Percentiles rank a stretch among this genome's conserved stretches.
Conservation (phyloP, 2,888 invertebrate genomes). For the Entomobrya multifasciata region DNA sequence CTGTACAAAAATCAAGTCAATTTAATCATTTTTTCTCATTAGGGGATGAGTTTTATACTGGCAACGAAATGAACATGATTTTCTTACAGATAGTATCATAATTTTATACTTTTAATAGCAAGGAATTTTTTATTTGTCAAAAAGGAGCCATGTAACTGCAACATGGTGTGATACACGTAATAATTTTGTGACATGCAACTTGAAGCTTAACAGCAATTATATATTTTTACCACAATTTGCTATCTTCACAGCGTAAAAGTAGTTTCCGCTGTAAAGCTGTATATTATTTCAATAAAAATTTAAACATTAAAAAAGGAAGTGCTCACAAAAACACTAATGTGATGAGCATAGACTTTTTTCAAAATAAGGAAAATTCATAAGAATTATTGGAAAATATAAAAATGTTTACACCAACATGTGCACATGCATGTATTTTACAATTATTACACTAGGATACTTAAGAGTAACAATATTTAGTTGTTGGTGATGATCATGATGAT, state of each 20-base stretch:
- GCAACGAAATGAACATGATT: too few relatives aligned
- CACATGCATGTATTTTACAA: neutral
- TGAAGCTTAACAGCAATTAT: constrained; percentile 21
- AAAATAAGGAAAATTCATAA: constrained; percentile 28
- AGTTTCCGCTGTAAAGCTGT: neutral
- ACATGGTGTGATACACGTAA: constrained; percentile 13
- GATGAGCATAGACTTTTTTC: constrained; percentile 14
- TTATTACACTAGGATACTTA: neutral
- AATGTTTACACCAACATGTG: neutral
- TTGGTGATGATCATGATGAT: neutral
- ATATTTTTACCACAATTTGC: constrained; percentile 35
- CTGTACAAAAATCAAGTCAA: too few relatives aligned
- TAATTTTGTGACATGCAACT: constrained; percentile 31
- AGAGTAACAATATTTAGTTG: constrained; percentile 16
- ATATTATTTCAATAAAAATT: too few relatives aligned
- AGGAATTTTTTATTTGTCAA: neutral
- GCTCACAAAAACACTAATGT: constrained; percentile 29
- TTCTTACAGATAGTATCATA: too few relatives aligned
- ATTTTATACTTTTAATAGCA: too few relatives aligned
- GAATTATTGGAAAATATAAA: constrained; percentile 9
- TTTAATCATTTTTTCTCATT: too few relatives aligned
- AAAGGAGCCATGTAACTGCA: constrained; percentile 8
- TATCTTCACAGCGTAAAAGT: constrained; percentile 7
- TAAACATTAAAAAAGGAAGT: constrained; percentile 11
- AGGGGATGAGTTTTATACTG: too few relatives aligned